phyloP scores from a whole-genome alignment of 1,140 invertebrate genomes.

The Diprion similis region DNA sequence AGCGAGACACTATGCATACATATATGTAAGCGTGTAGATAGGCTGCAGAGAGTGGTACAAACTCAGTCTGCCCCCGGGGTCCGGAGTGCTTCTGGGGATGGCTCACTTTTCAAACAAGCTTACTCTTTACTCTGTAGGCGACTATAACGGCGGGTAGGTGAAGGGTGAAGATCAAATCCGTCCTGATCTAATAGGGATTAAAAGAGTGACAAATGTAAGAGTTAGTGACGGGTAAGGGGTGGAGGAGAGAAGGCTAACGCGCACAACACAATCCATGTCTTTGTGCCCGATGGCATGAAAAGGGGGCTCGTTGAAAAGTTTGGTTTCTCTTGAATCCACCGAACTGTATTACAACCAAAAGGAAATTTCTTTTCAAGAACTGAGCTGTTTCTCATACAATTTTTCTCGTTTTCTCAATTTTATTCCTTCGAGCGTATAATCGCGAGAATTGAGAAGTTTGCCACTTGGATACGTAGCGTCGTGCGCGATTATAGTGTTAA shows the following conservation, averaged over 20 bases:
- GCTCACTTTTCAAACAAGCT: constrained; percentile 52
- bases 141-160: constrained; percentile 27
- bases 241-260: background rate
- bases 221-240: constrained; percentile 37
- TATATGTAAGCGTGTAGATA: background rate
- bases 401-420: too few species aligned
- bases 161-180: constrained; percentile 41
- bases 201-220: constrained; percentile 52
- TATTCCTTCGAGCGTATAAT: too few species aligned
- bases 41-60: background rate
- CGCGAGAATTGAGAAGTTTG: too few species aligned
- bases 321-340: background rate
- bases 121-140: constrained; percentile 46
- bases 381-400: too few species aligned
- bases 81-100: constrained; percentile 22
- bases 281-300: background rate
- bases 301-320: background rate
- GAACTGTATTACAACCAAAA: too few species aligned
- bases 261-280: background rate
- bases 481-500: too few species aligned
- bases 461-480: too few species aligned
- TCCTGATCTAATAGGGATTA: constrained; percentile 53
- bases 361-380: too few species aligned
- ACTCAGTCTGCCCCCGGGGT: background rate
- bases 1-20: background rate